Conservation (phyloP, 2,888 invertebrate genomes). For the Elmis aenea region DNA sequence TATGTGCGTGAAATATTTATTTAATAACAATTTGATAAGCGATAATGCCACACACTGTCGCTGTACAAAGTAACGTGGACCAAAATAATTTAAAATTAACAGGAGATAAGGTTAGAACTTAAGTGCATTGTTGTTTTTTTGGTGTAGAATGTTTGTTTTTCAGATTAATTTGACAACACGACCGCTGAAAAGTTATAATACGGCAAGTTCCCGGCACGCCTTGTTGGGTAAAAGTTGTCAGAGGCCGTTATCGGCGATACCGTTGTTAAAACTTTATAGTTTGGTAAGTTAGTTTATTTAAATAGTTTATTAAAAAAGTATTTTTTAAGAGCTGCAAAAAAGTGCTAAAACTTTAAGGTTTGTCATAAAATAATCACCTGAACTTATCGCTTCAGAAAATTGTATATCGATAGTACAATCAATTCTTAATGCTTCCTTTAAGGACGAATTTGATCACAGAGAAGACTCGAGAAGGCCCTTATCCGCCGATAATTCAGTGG, state of each 20-base stretch:
- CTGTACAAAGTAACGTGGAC: too few relatives aligned
- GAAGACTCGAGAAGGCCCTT: conserved; percentile 33
- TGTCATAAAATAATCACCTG: too few relatives aligned
- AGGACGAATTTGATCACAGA: conserved; percentile 26
- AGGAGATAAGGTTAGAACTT: conserved; percentile 27
- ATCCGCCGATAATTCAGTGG: conserved; percentile 36
- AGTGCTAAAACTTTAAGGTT: too few relatives aligned
- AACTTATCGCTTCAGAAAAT: too few relatives aligned
- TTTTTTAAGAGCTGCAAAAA: too few relatives aligned
- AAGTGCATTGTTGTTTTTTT: conserved; percentile 6
- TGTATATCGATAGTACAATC: too few relatives aligned
- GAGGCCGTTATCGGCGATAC: conserved; percentile 38
- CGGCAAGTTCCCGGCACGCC: conserved; percentile 34
- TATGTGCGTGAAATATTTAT: too few relatives aligned
- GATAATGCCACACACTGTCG: too few relatives aligned
- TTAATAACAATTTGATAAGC: too few relatives aligned
- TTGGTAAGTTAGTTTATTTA: background rate
- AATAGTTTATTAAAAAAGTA: background rate
- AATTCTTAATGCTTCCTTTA: too few relatives aligned
- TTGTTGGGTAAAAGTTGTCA: conserved; percentile 30
- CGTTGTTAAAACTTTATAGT: conserved; percentile 27
- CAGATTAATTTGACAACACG: conserved; percentile 37
- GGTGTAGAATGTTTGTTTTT: conserved; percentile 19
- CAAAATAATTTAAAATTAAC: conserved; percentile 24
- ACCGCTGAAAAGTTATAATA: conserved; percentile 29